Evolutionary conservation across 2,113 vertebrate species (phyloP), one percentile per base, ranked within the genome.

Genomic region (Indri indri): DNA sequence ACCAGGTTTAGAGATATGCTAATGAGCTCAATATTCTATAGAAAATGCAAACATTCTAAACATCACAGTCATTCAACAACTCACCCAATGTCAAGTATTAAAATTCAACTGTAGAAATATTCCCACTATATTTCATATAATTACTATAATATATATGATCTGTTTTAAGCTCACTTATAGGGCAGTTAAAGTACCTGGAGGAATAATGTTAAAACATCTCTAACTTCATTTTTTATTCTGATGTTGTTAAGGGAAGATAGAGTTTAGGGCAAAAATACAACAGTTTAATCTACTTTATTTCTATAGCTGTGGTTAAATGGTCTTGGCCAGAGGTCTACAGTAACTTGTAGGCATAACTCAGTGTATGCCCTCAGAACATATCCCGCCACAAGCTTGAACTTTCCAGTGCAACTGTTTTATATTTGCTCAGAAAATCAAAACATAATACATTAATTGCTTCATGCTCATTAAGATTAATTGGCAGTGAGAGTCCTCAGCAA

Each of bases 41-140:
- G n/a, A 91, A 59, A 65, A 92, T 7, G 16, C 65, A 90, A 93
- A 23, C 32, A 93, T 77, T 92, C n/a, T 42, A 74, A 93, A 80
- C 2, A 79, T 50, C 40, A 23, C 20, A 68, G 42, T 34, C 25
- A 66, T 85, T 88, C 61, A 80, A 76, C 22, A 85, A 57, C 42
- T 16, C 16, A 57, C 32, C 61, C 11, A 63, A 27, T 34, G 52
- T 84, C 65, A 42, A 61, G 71, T 40, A 84, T 90, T 87, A 87
- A 97, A 82, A 66, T 40, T 11, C 45, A 93, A 59, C 27, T 50
- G 17, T 37, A 81, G 82, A 95, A 82, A 68, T 63, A 82, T 27
- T 65, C 32, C 12, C 23, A 20, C 45, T 88, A 61, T 6, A 71
- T 82, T 81, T 47, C 37, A 82, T 37, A 57, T 47, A 71, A 84